Conservation (phyloP, 2,797 vertebrate species). For the Erethizon dorsatum region DNA sequence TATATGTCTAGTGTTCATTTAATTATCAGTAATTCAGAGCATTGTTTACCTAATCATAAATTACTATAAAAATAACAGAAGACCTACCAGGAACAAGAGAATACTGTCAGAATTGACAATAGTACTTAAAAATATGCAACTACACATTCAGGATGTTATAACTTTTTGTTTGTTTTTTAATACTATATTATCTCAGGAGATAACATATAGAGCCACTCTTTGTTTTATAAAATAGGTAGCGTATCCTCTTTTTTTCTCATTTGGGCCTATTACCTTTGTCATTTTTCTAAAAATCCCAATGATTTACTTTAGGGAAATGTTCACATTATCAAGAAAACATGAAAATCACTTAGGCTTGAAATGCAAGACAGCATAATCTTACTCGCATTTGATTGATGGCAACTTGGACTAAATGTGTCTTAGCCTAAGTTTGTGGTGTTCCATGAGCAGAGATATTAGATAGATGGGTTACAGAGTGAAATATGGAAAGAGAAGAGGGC, state of each 20-base stretch:
- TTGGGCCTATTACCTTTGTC: not conserved
- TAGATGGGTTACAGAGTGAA: not conserved
- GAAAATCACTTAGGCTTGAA: not conserved
- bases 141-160: not conserved
- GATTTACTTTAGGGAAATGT: conserved; percentile 10
- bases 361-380: not conserved
- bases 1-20: conserved; percentile 2
- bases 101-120: not conserved
- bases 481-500: not conserved
- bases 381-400: not conserved
- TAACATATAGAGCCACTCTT: not conserved
- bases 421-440: not conserved
- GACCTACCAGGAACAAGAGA: not conserved
- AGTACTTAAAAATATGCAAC: not conserved
- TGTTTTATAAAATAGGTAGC: conserved; percentile 20
- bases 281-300: conserved; percentile 44
- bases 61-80: not conserved
- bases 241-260: not conserved
- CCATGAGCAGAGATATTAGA: not conserved
- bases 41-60: not conserved
- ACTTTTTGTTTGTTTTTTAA: not conserved
- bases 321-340: conserved; percentile 23
- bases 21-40: not conserved
- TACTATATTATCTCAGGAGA: not conserved
- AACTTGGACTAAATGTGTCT: not conserved